Evolutionary conservation across 2,797 vertebrate genomes (phyloP).

Genomic region (Sparidentex hasta): DNA sequence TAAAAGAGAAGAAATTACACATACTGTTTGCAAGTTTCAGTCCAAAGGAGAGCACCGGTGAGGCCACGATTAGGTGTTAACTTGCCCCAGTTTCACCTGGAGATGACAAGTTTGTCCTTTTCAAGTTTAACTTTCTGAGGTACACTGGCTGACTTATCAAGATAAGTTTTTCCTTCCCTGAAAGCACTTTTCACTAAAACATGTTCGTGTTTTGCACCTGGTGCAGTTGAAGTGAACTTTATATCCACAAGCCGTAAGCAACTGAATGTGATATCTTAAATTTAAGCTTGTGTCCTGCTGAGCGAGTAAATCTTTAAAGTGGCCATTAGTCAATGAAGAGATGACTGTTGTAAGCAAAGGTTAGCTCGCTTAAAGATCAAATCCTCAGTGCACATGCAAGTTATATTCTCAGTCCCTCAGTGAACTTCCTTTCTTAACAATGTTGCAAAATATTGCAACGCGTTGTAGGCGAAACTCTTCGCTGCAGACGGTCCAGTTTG

Average conservation of each 20-base stretch:
- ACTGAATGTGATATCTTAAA: conserved; percentile 50
- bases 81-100: conserved; percentile 39
- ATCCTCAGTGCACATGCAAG: not conserved
- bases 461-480: conserved; percentile 27
- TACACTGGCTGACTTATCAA: conserved; percentile 31
- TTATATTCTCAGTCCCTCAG: not conserved
- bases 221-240: conserved; percentile 28
- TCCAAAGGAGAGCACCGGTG: conserved; percentile 24
- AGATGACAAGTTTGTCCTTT: conserved; percentile 34
- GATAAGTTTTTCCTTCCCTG: conserved; percentile 37
- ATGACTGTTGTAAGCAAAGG: not conserved
- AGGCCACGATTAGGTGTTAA: conserved; percentile 21
- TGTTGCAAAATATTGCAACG: conserved; percentile 44
- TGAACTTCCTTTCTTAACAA: conserved; percentile 3
- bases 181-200: conserved; percentile 71
- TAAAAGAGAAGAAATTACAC: conserved; percentile 11
- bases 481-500: conserved; percentile 48
- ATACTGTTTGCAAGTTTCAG: conserved; percentile 21
- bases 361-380: not conserved
- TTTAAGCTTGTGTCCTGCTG: conserved; percentile 28
- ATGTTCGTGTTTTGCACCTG: conserved; percentile 45
- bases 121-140: conserved; percentile 11
- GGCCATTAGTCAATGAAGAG: conserved; percentile 16
- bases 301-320: conserved; percentile 32
- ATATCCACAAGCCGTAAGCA: conserved; percentile 35